Base-by-base conservation (phyloP, 1,140 invertebrate genomes). In the Euura lappo region DNA sequence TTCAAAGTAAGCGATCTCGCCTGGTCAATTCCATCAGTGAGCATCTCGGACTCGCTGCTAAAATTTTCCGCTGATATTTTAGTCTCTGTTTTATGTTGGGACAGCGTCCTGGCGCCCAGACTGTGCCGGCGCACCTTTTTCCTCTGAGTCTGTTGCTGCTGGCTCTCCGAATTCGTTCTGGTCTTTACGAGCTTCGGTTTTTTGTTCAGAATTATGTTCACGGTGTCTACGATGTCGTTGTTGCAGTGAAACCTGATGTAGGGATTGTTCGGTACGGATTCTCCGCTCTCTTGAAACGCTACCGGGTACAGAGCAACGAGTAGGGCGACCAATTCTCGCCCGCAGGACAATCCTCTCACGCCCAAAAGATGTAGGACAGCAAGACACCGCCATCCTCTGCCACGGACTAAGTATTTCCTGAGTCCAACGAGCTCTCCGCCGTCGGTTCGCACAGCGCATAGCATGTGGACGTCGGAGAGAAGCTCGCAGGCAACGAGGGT, bases 401-500 rank as follows among this genome's bases (percentile, higher is more conserved):
- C 91, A 3, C 87, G 86, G 1, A 91, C 82, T 68, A 92, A 75
- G 78, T 92, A 91, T 68, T 87, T 88, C 46, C 88, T 86, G 46
- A 93, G 78, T 7, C 85, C 74, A 3, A 79, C 71, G 11, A 90
- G 79, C 75, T 90, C 87, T 28, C 78, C 83, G 10, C 82, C 83
- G 79, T 88, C 81, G 75, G 80, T 80, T 76, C 80, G 79, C 71
- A 83, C 78, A 72, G 87, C 79, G 83, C 88, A 90, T 69, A 91
- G 76, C 80, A 89, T 86, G 79, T 92, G 90, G 11, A 93, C 89
- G 71, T 91, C 91, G 51, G 90, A 90, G 8, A 92, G 83, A 71
- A 93, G 80, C 81, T 92, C 91, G 81, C 90, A 91, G 2, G 90
- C 89, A 44, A 93, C 88, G 68, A 91, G 81, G 1, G 90, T 90